Evolutionary conservation across 2,113 vertebrate species (phyloP).

Genomic region (Boleophthalmus pectinirostris): DNA sequence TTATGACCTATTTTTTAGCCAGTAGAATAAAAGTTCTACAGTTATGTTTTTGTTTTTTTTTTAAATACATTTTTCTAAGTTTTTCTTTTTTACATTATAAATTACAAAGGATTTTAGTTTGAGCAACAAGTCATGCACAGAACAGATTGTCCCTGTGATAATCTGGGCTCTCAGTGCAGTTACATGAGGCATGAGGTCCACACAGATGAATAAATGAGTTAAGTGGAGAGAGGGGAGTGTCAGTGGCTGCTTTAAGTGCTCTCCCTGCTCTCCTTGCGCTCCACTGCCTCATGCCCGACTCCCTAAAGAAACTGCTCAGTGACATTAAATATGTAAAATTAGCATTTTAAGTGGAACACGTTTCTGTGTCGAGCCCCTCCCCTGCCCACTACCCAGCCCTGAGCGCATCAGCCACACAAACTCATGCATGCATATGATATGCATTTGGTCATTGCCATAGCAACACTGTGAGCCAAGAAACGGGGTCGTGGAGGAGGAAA

Average conservation of each 20-base stretch:
- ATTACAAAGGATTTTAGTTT: slow-evolving; percentile 15
- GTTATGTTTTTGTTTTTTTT: too few species aligned
- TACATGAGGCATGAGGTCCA: slow-evolving; percentile 50
- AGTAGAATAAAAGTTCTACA: not conserved
- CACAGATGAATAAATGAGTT: slow-evolving; percentile 73
- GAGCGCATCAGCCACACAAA: slow-evolving; percentile 75
- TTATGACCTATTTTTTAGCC: too few species aligned
- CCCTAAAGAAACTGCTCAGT: slow-evolving; percentile 62
- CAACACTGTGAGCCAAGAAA: slow-evolving; percentile 67
- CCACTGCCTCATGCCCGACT: slow-evolving; percentile 56
- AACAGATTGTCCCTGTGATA: slow-evolving; percentile 18
- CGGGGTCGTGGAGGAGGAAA: slow-evolving; percentile 29
- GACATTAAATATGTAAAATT: slow-evolving; percentile 83
- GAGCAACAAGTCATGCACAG: slow-evolving; percentile 34
- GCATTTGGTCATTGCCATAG: slow-evolving; percentile 88
- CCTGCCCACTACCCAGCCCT: slow-evolving; percentile 64
- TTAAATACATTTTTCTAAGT: not conserved
- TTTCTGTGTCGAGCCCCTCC: slow-evolving; percentile 60
- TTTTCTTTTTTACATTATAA: not conserved
- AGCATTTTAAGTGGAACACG: slow-evolving; percentile 79
- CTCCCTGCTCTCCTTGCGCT: slow-evolving; percentile 44
- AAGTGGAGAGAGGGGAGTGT: slow-evolving; percentile 71
- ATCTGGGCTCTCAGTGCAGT: slow-evolving; percentile 36
- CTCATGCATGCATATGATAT: slow-evolving; percentile 86
- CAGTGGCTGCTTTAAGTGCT: slow-evolving; percentile 61